phyloP scores from a whole-genome alignment of 2,888 invertebrate species.

The Synanthedon formicaeformis region DNA sequence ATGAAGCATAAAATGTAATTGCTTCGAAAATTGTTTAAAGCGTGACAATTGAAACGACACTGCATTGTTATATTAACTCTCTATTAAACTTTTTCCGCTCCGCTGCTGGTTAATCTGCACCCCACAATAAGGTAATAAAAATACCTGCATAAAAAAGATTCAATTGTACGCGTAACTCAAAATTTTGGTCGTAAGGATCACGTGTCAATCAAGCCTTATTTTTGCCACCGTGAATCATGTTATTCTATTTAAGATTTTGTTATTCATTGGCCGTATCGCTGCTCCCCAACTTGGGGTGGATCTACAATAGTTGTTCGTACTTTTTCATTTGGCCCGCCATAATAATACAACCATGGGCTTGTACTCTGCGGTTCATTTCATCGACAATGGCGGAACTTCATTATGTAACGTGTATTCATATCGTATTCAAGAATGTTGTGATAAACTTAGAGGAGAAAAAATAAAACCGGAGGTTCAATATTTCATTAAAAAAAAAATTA shows the following conservation, averaged over 20 bases:
- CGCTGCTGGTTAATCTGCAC: conserved; percentile 47
- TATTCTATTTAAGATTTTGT: conserved; percentile 57
- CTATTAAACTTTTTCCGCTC: conserved; percentile 58
- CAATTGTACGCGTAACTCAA: conserved; percentile 44
- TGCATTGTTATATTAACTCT: conserved; percentile 44
- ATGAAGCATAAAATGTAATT: too few relatives aligned
- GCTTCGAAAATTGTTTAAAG: too few relatives aligned
- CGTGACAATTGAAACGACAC: conserved; percentile 3
- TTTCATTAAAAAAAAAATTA: too few relatives aligned
- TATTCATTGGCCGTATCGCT: conserved; percentile 62
- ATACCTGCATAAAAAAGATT: conserved; percentile 37
- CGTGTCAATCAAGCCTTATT: conserved; percentile 62
- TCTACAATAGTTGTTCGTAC: conserved; percentile 28
- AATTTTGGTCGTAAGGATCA: conserved; percentile 47
- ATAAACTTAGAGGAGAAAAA: too few relatives aligned
- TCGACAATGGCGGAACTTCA: not conserved
- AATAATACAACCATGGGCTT: not conserved
- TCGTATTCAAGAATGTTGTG: too few relatives aligned
- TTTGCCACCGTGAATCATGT: conserved; percentile 50
- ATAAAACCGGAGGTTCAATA: too few relatives aligned
- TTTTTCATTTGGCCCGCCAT: not conserved
- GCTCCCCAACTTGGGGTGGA: conserved; percentile 27
- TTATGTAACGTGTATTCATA: not conserved
- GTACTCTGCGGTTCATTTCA: conserved; percentile 2
- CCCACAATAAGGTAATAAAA: conserved; percentile 55